Conservation (phyloP, 2,888 invertebrate genomes). For the Pollenia griseotomentosa region DNA sequence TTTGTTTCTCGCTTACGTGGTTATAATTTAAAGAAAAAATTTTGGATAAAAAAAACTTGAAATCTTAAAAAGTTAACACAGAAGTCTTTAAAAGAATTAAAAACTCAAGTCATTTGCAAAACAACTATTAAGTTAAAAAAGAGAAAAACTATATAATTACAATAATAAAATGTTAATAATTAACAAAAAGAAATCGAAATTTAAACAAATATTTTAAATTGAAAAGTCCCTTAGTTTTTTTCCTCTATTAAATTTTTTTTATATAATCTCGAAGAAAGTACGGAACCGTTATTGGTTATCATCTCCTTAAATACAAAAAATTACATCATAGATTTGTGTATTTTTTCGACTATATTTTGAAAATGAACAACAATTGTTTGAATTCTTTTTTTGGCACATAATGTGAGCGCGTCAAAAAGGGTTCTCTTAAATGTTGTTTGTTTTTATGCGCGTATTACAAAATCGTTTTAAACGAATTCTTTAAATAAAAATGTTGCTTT, state of each 20-base stretch:
- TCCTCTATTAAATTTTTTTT: conserved; percentile 69
- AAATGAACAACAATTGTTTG: conserved; percentile 50
- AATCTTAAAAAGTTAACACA: conserved; percentile 27
- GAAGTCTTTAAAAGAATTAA: conserved; percentile 75
- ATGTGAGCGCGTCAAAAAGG: conserved; percentile 75
- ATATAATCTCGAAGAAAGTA: conserved; percentile 26
- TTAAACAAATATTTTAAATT: conserved; percentile 75
- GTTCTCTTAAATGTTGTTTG: conserved; percentile 60
- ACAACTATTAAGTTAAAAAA: conserved; percentile 73
- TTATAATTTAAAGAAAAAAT: conserved; percentile 58
- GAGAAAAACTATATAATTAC: conserved; percentile 73
- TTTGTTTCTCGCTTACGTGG: conserved; percentile 42
- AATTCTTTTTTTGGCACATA: conserved; percentile 43
- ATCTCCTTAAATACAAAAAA: conserved; percentile 14
- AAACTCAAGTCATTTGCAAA: conserved; percentile 51
- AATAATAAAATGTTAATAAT: conserved; percentile 76
- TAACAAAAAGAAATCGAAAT: conserved; percentile 74
- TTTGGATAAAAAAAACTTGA: conserved; percentile 31
- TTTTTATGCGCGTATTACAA: conserved; percentile 22
- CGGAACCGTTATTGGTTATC: conserved; percentile 34
- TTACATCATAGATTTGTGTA: conserved; percentile 54
- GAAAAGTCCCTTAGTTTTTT: conserved; percentile 77
- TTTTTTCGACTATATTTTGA: conserved; percentile 14
- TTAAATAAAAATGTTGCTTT: conserved; percentile 70
- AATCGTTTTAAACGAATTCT: conserved; percentile 67